Evolutionary conservation across 2,888 invertebrate species (phyloP), one percentile per base, ranked within the genome.

Genomic region (Shargacucullia verbasci): DNA sequence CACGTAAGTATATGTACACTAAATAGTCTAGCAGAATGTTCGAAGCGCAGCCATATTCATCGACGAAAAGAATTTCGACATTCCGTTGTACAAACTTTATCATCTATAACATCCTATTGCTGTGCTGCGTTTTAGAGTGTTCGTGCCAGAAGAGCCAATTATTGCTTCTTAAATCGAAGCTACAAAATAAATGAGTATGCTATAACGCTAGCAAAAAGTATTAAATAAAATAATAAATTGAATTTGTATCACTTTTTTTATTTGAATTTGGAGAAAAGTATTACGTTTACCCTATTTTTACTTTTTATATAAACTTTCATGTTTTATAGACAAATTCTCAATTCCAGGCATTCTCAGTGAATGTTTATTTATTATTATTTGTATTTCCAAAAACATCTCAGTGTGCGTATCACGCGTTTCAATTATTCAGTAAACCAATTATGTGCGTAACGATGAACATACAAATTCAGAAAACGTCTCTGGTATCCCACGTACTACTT

Each of bases 351-450:
- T 43, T 10, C n/a, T n/a, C n/a, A n/a, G 20, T 20, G 4, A 15
- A 11, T 15, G 15, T 33, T 33, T 14, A 33, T 20, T 20, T 20
- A 13, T 33, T 5, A 33, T 33, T 11, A 33, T 33, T n/a, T 11
- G 11, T 33, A 11, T 33, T 11, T 2, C 33, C n/a, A 33, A 1
- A 10, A 3, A 10, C 13, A 41, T 27, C 29, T 14, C 29, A 11
- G 1, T 11, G 7, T 6, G 5, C 1, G 13, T 48, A 27, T 44
- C 9, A 11, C 11, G 10, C 41, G 7, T 34, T 27, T 50, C 25
- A 54, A 56, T 59, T 47, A 59, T 70, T 63, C 38, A 60, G 25
- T 45, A 39, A 59, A 49, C 14, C 13, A 53, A 55, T 64, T 50
- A 55, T 15, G 15, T 43, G 13, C 25, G 34, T 46, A 34, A 20